These are phyloP conservation scores for Drosophila austrosaltans DNA, from an alignment of 2,888 invertebrate species.

Conservation along the genomic window DNA sequence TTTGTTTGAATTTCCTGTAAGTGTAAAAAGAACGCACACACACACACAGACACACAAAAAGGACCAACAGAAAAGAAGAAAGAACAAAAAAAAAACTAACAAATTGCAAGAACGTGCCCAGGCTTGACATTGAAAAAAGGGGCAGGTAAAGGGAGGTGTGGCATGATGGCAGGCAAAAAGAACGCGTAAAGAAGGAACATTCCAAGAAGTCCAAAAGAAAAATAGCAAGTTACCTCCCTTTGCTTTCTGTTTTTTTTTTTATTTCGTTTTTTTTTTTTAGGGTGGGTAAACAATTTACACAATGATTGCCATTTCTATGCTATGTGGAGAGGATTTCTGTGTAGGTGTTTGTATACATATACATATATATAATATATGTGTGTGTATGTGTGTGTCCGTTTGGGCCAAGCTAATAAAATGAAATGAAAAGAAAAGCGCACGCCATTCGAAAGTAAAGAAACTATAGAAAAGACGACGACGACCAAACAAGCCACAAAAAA, in stretches of 20 bases:
- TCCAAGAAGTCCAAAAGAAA: constrained; percentile 45
- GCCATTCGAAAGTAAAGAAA: constrained; percentile 35
- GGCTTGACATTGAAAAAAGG: constrained; percentile 66
- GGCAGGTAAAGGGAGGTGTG: background rate
- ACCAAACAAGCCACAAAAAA: constrained; percentile 36
- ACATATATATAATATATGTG: background rate
- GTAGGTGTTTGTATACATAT: constrained; percentile 7
- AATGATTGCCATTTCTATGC: constrained; percentile 50
- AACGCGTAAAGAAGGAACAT: constrained; percentile 26
- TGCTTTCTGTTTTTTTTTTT: constrained; percentile 39
- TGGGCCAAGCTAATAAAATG: constrained; percentile 63
- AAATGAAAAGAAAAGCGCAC: constrained; percentile 66
- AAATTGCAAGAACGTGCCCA: constrained; percentile 74
- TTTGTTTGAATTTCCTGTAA: constrained; percentile 43
- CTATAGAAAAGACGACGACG: constrained; percentile 22
- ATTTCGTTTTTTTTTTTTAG: constrained; percentile 42
- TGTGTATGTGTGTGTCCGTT: constrained; percentile 33
- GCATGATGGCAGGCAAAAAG: too few relatives aligned
- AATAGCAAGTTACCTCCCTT: constrained; percentile 43
- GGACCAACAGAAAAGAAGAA: constrained; percentile 31
- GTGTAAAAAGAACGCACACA: constrained; percentile 33
- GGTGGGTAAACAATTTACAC: constrained; percentile 52
- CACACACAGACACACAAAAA: too few relatives aligned
- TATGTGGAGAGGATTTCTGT: constrained; percentile 11
- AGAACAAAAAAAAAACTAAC: constrained; percentile 41